Evolutionary conservation across 2,888 invertebrate species (phyloP), one percentile per base, ranked within the genome.

Genomic region (Drosophila siamana): DNA sequence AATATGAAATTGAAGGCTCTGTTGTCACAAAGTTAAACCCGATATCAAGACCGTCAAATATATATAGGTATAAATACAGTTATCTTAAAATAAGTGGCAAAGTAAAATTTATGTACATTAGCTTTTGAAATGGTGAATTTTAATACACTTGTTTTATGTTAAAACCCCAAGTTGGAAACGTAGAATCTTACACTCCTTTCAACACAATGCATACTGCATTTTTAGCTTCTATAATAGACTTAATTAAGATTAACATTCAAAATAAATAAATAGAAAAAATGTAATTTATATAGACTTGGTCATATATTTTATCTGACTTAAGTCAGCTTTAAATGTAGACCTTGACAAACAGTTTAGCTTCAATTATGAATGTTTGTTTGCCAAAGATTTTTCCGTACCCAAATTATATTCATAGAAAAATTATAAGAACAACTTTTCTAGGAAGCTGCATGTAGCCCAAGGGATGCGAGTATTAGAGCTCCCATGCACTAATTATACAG

Each of bases 401-500:
- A 19, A 8, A 13, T 15, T 33, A n/a, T 5, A 4, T 3, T 48
- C 48, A 11, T 11, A 11, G 8, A 26, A 7, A 2, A 2, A 8
- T 28, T 8, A 4, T 38, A 38, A 15, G 36, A 13, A 38, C 6
- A 7, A 2, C 13, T 15, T 38, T 38, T 7, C 6, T 7, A 15
- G 36, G 15, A 13, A 38, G 15, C 36, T 38, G 36, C 30, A 30
- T 7, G 7, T 48, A 19, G 16, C 19, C 47, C 8, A 22, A n/a
- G 16, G 48, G 33, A 38, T 51, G 51, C 51, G 11, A 13, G 15
- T 9, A 19, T 26, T 2, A 62, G 19, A 30, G 8, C 22, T 22
- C 1, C 36, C 15, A 30, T 54, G 46, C 61, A 30, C 54, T 46
- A 47, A 56, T 63, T 63, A 43, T 43, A 24, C 19, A 33, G 41